Base-by-base conservation (phyloP, 1,140 invertebrate species). In the Scaptomyza hsui region DNA sequence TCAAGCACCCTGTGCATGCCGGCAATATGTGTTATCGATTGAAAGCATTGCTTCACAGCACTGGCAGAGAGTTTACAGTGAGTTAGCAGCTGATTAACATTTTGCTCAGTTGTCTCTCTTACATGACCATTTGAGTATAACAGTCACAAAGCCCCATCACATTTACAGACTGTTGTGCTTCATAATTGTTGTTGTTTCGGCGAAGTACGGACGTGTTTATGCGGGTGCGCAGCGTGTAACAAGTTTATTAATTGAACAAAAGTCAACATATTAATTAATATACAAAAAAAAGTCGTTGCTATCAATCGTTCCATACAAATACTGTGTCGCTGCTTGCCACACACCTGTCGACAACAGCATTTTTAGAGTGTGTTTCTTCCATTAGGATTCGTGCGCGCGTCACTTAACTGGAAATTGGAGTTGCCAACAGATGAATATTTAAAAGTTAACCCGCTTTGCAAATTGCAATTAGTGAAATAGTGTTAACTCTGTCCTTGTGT, bases 391-490 rank as follows among this genome's bases (percentile, higher is more conserved):
- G 56, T 72, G 70, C 70, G 70, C 70, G 70, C 63, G 70, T 72
- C 70, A 56, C 63, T 72, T 72, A 41, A 16, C 42, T 59, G 60
- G 45, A 48, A 39, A 26, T 29, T 41, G 44, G 45, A 59, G 44
- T 47, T 32, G 51, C 26, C 21, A 44, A 62, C 19, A 63, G 63
- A 67, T 72, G 45, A 68, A 68, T 68, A 68, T 72, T 61, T 48
- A 61, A 76, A 72, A 53, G 35, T 62, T 60, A 47, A 16, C 39
- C 53, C 48, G 53, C 55, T 75, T 73, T 73, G 64, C 72, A 73
- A 82, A 70, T 73, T 73, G 64, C 72, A 73, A 82, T 78, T 56
- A 62, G 62, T 72, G 53, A 72, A 72, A 78, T 64, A 73, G 70
- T 76, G 62, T 56, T 67, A 72, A 72, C 39, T 45, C 45, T 65